Evolutionary conservation across 23 tunicate genomes (phyloP), one percentile per base, ranked within the genome.

Genomic region (Ciona savignyi): DNA sequence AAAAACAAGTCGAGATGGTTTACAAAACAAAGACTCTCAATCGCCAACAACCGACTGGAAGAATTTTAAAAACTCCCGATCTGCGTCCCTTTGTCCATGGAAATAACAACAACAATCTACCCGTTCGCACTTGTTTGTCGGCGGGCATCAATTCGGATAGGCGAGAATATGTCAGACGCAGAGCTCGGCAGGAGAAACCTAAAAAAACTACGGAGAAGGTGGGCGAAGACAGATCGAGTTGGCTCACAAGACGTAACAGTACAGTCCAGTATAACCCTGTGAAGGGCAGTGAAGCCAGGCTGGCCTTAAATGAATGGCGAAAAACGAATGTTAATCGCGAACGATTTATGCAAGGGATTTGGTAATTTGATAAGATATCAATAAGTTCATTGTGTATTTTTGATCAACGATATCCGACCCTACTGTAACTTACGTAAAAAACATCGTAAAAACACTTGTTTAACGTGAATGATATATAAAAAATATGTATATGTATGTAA

Each of bases 1-100:
- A 77, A 27, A 35, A 77, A 65, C 81, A 77, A 32, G 34, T 74
- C 51, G 69, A 74, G 30, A 23, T 15, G 15, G 15, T 42, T 42
- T 42, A 42, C 56, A 42, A 42, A 42, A 6, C 56, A 6, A 42
- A 15, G 15, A 15, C 56, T 15, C 9, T 15, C 11, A 9, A 6
- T 9, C 56, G 56, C 9, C 56, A 9, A 6, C 56, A 42, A 42
- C 56, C 56, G 56, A 42, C 15, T 42, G 56, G 15, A 42, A 42
- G 11, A 42, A 15, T 42, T 42, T 42, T 42, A 42, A 42, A 42
- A 42, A 42, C 56, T 15, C 56, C 56, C 11, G 56, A 42, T 42
- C 15, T 42, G 15, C 11, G 56, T 42, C 15, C 56, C 56, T 42
- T 42, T 15, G 56, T 42, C 56, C 56, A 42, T 15, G 15, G 56